Evolutionary conservation across 2,888 invertebrate genomes (phyloP).

Genomic region (Cosmia pyralina): DNA sequence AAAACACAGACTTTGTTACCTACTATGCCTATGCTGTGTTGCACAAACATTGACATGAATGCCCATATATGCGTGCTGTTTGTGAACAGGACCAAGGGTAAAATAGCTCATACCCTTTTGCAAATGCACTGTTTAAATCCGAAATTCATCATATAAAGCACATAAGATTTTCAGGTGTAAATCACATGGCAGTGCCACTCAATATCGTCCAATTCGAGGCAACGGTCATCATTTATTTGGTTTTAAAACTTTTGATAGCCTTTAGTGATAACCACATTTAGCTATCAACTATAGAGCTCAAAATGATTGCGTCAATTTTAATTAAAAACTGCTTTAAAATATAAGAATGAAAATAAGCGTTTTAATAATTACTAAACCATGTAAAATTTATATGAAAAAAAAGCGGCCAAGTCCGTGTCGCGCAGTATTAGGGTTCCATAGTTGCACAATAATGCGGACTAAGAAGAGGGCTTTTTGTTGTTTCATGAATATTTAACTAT

Average conservation of each 20-base stretch:
- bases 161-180: background rate
- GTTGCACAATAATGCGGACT: too few species aligned
- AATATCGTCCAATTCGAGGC: too few species aligned
- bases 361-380: too few species aligned
- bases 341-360: too few species aligned
- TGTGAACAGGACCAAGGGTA: background rate
- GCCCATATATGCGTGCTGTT: too few species aligned
- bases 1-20: background rate
- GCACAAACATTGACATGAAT: background rate
- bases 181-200: background rate
- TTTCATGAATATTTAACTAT: too few species aligned
- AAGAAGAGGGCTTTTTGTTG: too few species aligned
- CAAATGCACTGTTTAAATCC: background rate
- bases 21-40: background rate
- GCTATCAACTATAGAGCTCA: slow-evolving; percentile 25
- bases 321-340: slow-evolving; percentile 7
- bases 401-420: too few species aligned
- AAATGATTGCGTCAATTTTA: slow-evolving; percentile 21
- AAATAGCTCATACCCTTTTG: background rate
- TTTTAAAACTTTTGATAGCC: slow-evolving; percentile 20
- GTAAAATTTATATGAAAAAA: too few species aligned
- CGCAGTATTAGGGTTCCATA: too few species aligned
- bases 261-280: slow-evolving; percentile 24
- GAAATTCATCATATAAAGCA: background rate
- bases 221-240: background rate